phyloP scores from a whole-genome alignment of 2,888 invertebrate genomes.

The Monopis laevigella region DNA sequence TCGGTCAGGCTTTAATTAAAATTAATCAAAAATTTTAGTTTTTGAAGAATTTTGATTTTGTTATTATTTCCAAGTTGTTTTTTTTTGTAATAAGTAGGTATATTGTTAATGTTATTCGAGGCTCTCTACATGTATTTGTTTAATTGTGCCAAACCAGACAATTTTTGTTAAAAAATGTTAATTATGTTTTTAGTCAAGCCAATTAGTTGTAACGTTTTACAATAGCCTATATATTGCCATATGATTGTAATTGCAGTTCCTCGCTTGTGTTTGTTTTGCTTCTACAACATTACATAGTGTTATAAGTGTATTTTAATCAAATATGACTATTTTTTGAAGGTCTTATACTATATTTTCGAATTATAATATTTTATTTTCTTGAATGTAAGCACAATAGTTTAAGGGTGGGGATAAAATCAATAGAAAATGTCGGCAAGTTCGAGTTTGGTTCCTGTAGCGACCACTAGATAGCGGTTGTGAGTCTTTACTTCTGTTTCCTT shows the following conservation, averaged over 20 bases:
- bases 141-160: conserved; percentile 40
- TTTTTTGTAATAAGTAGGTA: too few species aligned
- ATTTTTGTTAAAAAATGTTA: too few species aligned
- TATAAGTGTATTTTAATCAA: conserved; percentile 41
- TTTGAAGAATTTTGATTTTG: too few species aligned
- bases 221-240: neutral
- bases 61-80: too few species aligned
- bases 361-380: conserved; percentile 7
- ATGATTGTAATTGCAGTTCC: conserved; percentile 9
- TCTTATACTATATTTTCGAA: conserved; percentile 31
- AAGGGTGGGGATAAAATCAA: conserved; percentile 47
- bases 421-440: conserved; percentile 26
- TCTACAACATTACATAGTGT: conserved; percentile 26
- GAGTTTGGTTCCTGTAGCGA: conserved; percentile 1
- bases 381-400: conserved; percentile 48
- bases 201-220: neutral
- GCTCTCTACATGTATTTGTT: too few species aligned
- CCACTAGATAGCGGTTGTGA: conserved; percentile 1
- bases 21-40: too few species aligned
- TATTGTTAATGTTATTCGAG: too few species aligned
- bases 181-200: neutral
- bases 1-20: too few species aligned
- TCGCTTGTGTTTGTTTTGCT: conserved; percentile 3
- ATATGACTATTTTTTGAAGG: conserved; percentile 61
- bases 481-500: conserved; percentile 3